Base-by-base conservation (phyloP, 2,888 invertebrate genomes). In the Lasioglossum calceatum region DNA sequence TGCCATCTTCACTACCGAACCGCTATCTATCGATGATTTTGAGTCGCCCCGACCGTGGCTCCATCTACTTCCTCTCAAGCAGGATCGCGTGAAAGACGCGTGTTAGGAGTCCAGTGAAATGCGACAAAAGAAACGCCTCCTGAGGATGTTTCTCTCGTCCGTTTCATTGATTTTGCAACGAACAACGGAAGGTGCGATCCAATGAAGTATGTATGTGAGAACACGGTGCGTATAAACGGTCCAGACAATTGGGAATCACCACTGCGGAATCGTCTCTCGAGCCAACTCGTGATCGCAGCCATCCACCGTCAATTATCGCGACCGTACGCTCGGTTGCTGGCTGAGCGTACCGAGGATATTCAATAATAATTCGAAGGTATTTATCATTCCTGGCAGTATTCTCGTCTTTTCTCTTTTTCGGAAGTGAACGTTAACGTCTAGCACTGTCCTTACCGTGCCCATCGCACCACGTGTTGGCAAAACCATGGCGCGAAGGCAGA, bases 21-120 rank as follows among this genome's bases (percentile, higher is more conserved):
- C 64, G 84, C 86, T 82, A 82, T 78, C 89, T 82, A 16, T 36
- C 71, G 70, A 70, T 81, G 70, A 78, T 90, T 87, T 79, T 16
- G 76, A 77, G 42, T 77, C 61, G 23, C 54, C n/a, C 36, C 42
- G 80, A 77, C 23, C 3, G 74, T 77, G 77, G 47, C 72, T 70
- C 82, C 82, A 75, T 79, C 84, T 86, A 82, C 77, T 85, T 87
- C 88, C 85, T 81, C 19, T 82, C 79, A 77, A 54, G n/a, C 36
- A 27, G 36, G 64, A 83, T 81, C 82, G 70, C 71, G 72, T 58
- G 32, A 76, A 77, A 76, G 71, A 81, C 74, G 71, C 73, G 58
- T 64, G 67, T 36, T 85, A 67, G 64, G 7, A 80, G 50, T n/a
- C 64, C 74, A 88, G 81, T 82, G 81, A 87, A 83, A 81, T 76